These are phyloP conservation scores for Nannobrachium achirus DNA, from an alignment of 2,113 vertebrate species.

Conservation along the genomic window DNA sequence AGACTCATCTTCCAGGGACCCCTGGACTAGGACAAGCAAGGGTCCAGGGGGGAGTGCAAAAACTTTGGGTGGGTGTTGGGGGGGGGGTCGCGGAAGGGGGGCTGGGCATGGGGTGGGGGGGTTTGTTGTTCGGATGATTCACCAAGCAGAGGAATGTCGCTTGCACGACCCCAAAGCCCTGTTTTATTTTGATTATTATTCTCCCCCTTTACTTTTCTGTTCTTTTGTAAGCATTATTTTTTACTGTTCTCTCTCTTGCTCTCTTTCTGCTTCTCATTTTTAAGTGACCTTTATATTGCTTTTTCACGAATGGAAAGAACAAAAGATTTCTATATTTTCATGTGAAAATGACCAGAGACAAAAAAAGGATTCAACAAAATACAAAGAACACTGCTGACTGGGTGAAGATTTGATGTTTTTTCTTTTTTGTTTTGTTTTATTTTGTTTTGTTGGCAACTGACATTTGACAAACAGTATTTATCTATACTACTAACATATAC, in stretches of 20 bases:
- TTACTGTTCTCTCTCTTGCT: slow-evolving; percentile 51
- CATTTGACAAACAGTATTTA: slow-evolving; percentile 70
- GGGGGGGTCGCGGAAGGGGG: too few relatives aligned
- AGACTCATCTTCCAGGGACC: slow-evolving; percentile 99
- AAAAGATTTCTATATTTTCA: slow-evolving; percentile 83
- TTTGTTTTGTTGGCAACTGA: slow-evolving; percentile 43
- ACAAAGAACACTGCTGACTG: slow-evolving; percentile 58
- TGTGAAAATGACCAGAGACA: slow-evolving; percentile 71
- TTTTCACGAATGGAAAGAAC: slow-evolving; percentile 73
- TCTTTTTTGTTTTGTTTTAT: too few relatives aligned
- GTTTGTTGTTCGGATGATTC: neutral
- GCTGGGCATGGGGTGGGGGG: neutral
- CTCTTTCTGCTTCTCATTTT: slow-evolving; percentile 69
- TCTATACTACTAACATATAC: slow-evolving; percentile 44
- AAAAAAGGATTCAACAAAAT: slow-evolving; percentile 44
- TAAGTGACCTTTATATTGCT: slow-evolving; percentile 83
- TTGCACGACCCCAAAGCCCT: slow-evolving; percentile 13
- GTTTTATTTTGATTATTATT: slow-evolving; percentile 31
- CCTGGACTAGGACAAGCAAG: slow-evolving; percentile 84
- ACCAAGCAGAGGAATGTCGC: slow-evolving; percentile 5
- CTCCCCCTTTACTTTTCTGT: slow-evolving; percentile 40
- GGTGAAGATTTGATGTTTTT: slow-evolving; percentile 55
- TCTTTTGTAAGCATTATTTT: slow-evolving; percentile 71
- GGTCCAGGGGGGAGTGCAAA: neutral
- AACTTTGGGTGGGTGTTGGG: too few relatives aligned